A percentile compares a stretch with the other conserved stretches of the same genome.
These are phyloP conservation scores for Caerostris extrusa DNA, from an alignment of 1,140 invertebrate genomes.

Conservation along the genomic window DNA sequence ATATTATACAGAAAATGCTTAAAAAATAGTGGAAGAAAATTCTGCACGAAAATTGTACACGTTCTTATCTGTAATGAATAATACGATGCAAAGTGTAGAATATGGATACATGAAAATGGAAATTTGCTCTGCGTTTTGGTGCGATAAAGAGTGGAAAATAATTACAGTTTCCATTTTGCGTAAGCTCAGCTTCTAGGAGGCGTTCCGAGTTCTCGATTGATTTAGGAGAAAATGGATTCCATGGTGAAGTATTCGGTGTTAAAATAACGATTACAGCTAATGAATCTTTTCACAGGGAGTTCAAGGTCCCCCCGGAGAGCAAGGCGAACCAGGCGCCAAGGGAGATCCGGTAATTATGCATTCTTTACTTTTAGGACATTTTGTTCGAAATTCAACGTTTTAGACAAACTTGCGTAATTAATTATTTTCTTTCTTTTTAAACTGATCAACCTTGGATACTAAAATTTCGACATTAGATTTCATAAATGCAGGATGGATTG, in stretches of 20 bases:
- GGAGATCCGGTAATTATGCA: slow-evolving; percentile 52
- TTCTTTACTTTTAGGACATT: slow-evolving; percentile 3
- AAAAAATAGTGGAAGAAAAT: too few relatives aligned
- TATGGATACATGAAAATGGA: too few relatives aligned
- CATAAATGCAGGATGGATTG: too few relatives aligned
- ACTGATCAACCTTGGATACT: background rate
- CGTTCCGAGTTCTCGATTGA: background rate
- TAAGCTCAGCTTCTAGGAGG: background rate
- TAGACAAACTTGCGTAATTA: background rate
- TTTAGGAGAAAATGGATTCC: slow-evolving; percentile 14
- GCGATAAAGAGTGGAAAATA: too few relatives aligned
- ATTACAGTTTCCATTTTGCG: background rate
- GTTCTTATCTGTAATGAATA: too few relatives aligned
- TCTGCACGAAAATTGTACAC: too few relatives aligned
- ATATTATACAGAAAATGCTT: too few relatives aligned
- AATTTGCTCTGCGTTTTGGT: too few relatives aligned
- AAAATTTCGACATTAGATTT: too few relatives aligned
- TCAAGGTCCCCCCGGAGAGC: slow-evolving; percentile 63
- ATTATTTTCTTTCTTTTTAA: background rate
- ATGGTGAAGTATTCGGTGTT: background rate
- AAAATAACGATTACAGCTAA: slow-evolving; percentile 45
- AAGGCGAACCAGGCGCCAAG: slow-evolving; percentile 65
- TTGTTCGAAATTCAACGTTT: background rate
- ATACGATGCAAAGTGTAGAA: too few relatives aligned
- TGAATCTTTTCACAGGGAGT: slow-evolving; percentile 51